phyloP scores from a whole-genome alignment of 2,797 vertebrate genomes.

The Clarias fuscus region DNA sequence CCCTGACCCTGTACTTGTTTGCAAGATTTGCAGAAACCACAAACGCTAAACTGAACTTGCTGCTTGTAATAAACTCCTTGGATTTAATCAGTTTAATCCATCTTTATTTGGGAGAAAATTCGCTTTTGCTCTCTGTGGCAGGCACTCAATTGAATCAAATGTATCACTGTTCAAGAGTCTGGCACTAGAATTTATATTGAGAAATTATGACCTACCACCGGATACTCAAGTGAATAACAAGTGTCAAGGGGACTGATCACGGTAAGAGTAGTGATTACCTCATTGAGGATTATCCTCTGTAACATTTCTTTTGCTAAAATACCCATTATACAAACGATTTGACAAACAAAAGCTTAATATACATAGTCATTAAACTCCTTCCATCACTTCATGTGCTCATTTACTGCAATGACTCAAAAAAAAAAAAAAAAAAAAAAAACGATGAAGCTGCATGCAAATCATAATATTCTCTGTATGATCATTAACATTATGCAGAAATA shows the following conservation, averaged over 20 bases:
- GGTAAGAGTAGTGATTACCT: conserved; percentile 13
- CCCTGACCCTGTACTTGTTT: not conserved
- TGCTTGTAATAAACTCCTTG: not conserved
- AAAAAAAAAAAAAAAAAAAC: no score
- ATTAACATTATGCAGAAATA: conserved; percentile 6
- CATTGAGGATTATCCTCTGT: conserved; percentile 20
- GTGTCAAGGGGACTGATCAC: not conserved
- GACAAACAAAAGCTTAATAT: conserved; percentile 34
- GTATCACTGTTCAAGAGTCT: not conserved
- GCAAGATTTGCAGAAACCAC: not conserved
- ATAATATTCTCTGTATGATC: conserved; percentile 3
- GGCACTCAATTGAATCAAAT: not conserved
- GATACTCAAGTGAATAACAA: not conserved
- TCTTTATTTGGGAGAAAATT: not conserved
- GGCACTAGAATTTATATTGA: conserved; percentile 17
- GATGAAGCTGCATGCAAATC: not conserved
- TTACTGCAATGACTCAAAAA: not conserved
- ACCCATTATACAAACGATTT: conserved; percentile 35
- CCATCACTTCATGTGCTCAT: conserved; percentile 16
- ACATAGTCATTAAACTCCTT: conserved; percentile 25
- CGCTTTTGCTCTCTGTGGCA: not conserved
- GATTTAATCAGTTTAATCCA: conserved; percentile 5
- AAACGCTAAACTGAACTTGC: not conserved
- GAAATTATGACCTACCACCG: not conserved
- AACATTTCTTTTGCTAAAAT: conserved; percentile 4